phyloP scores from a whole-genome alignment of 2,113 vertebrate genomes.

The Gyps fulvus region DNA sequence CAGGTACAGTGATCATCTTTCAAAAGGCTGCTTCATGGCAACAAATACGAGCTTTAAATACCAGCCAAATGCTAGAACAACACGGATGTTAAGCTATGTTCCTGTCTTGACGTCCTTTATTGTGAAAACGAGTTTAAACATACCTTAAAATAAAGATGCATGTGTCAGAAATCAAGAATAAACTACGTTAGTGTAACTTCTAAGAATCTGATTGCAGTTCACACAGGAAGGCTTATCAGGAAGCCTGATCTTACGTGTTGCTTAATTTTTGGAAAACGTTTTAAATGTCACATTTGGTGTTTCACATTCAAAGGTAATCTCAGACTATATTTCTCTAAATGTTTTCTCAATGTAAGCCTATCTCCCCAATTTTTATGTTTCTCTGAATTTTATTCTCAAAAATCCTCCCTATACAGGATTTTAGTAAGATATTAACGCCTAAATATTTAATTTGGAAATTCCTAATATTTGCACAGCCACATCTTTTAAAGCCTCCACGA shows the following conservation, averaged over 20 bases:
- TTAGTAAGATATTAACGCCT: neutral
- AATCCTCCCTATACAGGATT: neutral
- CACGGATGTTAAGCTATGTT: neutral
- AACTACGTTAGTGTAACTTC: neutral
- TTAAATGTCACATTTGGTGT: neutral
- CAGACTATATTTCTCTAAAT: neutral
- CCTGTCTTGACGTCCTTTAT: neutral
- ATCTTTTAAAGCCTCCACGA: neutral
- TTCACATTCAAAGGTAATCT: neutral
- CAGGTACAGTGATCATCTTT: conserved; percentile 83
- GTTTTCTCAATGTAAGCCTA: neutral
- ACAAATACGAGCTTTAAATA: neutral
- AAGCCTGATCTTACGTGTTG: neutral
- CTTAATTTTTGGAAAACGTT: neutral
- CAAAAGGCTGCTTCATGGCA: conserved; percentile 3
- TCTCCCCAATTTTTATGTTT: neutral
- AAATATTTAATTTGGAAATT: neutral
- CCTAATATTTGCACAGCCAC: neutral
- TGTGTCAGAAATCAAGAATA: neutral
- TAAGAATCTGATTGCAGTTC: neutral
- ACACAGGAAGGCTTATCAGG: neutral
- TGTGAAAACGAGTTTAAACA: neutral
- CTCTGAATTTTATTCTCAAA: neutral
- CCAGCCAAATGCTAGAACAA: neutral
- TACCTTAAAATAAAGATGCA: neutral